A percentile compares a stretch with the other conserved stretches of the same genome.
Evolutionary conservation across 2,888 invertebrate genomes (phyloP).

Genomic region (Agriopis leucophaearia): DNA sequence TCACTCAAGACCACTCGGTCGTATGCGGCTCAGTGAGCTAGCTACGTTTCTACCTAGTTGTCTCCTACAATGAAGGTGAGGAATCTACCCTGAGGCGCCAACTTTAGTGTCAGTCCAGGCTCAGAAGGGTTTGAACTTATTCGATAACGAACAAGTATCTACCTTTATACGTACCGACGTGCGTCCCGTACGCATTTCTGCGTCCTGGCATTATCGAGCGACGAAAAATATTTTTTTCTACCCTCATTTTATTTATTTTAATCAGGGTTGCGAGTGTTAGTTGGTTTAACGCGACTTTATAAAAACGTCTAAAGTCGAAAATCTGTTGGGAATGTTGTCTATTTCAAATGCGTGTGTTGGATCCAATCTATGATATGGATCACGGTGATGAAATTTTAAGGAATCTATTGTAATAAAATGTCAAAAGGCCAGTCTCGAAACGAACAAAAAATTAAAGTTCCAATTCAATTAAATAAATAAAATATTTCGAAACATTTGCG

Average conservation of each 20-base stretch:
- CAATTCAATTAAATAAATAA: conserved; percentile 14
- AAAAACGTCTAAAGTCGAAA: neutral
- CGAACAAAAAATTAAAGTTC: neutral
- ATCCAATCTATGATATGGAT: conserved; percentile 1
- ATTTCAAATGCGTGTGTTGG: conserved; percentile 14
- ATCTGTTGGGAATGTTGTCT: conserved; percentile 21
- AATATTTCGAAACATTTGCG: conserved; percentile 23
- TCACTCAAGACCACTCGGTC: too few relatives aligned
- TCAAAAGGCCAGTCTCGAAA: conserved; percentile 4
- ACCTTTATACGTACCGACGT: neutral
- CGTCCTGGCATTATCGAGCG: neutral
- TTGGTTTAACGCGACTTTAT: neutral
- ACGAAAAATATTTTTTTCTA: neutral
- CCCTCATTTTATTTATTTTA: neutral
- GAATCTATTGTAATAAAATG: conserved; percentile 10
- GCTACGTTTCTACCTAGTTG: too few relatives aligned
- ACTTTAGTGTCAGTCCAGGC: too few relatives aligned
- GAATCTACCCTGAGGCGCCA: too few relatives aligned
- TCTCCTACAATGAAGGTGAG: too few relatives aligned
- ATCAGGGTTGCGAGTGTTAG: neutral
- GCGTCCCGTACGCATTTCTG: neutral
- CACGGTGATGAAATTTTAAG: conserved; percentile 1
- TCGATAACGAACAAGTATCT: too few relatives aligned
- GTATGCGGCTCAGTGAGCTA: too few relatives aligned
- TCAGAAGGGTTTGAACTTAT: too few relatives aligned